Base-by-base conservation (phyloP, 2,113 vertebrate genomes). In the Xenopus laevis region DNA sequence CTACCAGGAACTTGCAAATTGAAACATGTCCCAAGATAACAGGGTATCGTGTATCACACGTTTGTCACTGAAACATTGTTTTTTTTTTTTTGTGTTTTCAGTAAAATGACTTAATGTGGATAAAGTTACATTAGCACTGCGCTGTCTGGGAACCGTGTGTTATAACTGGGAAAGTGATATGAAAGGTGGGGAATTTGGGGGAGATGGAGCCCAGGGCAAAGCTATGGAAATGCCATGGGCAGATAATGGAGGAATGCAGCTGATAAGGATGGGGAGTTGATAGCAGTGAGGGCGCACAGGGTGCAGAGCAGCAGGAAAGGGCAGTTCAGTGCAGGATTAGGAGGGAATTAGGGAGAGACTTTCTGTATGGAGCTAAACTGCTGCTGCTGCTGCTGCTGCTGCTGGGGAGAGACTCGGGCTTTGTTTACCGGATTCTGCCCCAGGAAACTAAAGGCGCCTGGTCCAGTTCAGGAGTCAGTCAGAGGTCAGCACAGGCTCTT, bases 391-490 rank as follows among this genome's bases (percentile, higher is more conserved):
- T 40, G 33, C 70, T 44, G 33, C 33, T 40, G 33, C 33, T 40
- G 33, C 33, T 40, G 65, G 73, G 68, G 33, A 40, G 7, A 50
- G 15, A 50, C 47, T 50, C 10, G 47, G 78, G 79, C 78, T 78
- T 81, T 88, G 81, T 84, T 88, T 81, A 82, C 79, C 46, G 47
- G 46, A 78, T 81, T 77, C 80, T 80, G 68, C 66, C 72, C 74
- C 68, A 62, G 78, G 78, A 84, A 83, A 87, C 87, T 88, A 85
- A 84, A 86, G 77, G 52, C 72, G 73, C 78, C 83, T 74, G 85
- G 77, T 81, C 83, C 79, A 73, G 81, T 86, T 75, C 79, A 84
- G 82, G 85, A 92, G 90, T 90, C 91, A 93, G 85, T 81, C 86
- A 82, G 87, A 85, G 93, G 93, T 94, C 93, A 94, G 81, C 80